Evolutionary conservation across 1,140 invertebrate genomes (phyloP).

Genomic region (Zaprionus lachaisei): DNA sequence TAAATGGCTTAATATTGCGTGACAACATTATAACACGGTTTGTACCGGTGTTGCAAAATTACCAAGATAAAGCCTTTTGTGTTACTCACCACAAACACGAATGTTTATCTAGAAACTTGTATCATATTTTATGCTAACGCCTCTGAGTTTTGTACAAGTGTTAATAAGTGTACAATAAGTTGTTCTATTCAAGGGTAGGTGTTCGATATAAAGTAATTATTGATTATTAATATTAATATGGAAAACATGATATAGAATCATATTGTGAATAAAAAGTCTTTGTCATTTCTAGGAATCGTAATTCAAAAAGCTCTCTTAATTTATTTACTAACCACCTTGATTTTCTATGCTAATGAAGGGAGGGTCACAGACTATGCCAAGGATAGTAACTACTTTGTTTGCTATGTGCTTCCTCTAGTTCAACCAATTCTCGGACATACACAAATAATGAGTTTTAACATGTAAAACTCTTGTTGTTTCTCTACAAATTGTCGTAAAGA

Average conservation of each 20-base stretch:
- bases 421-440: background rate
- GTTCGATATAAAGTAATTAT: background rate
- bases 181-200: background rate
- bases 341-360: background rate
- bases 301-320: background rate
- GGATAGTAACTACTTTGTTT: conserved; percentile 1
- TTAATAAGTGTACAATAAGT: background rate
- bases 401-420: background rate
- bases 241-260: background rate
- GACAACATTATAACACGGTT: background rate
- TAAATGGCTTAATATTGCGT: background rate
- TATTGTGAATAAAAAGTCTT: background rate
- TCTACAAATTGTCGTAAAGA: conserved; percentile 6
- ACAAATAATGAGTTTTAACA: conserved; percentile 4
- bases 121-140: background rate
- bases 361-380: background rate
- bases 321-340: background rate
- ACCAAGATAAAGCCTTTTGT: background rate
- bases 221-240: background rate
- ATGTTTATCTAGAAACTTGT: background rate
- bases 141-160: background rate
- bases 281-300: background rate
- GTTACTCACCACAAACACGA: background rate
- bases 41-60: background rate
- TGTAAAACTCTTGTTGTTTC: conserved; percentile 1